Evolutionary conservation across 2,113 vertebrate species (phyloP).

Genomic region (Chloroceryle aenea): DNA sequence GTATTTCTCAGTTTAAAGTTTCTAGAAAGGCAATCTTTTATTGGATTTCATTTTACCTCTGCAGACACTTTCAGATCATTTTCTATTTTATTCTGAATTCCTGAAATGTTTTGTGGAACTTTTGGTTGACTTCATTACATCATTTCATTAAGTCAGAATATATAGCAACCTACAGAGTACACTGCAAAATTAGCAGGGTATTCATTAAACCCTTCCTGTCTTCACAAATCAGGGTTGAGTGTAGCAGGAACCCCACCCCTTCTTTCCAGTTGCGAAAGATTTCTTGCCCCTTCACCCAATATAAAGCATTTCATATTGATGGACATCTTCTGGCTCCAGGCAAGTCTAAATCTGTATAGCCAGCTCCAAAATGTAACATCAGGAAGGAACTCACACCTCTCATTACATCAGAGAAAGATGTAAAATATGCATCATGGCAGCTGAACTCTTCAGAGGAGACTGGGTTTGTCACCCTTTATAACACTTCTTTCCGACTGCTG

Average conservation of each 20-base stretch:
- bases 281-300: not conserved
- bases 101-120: not conserved
- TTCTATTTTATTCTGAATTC: not conserved
- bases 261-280: not conserved
- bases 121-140: not conserved
- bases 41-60: not conserved
- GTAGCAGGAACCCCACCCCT: not conserved
- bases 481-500: not conserved
- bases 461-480: slow-evolving; percentile 44
- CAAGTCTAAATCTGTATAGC: not conserved
- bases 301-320: not conserved
- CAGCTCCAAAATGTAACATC: slow-evolving; percentile 5
- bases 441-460: slow-evolving; percentile 32
- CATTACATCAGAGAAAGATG: slow-evolving; percentile 21
- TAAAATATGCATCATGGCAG: slow-evolving; percentile 53
- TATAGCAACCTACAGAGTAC: not conserved
- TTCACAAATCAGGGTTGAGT: accelerated
- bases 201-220: not conserved
- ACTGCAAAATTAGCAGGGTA: not conserved
- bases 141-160: not conserved
- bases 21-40: not conserved
- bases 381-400: slow-evolving; percentile 39
- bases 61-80: not conserved
- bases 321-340: slow-evolving; percentile 6
- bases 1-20: not conserved